A percentile compares a stretch with the other conserved stretches of the same genome.
Conservation (phyloP, 1,140 invertebrate genomes). For the Gonioctena quinquepunctata region DNA sequence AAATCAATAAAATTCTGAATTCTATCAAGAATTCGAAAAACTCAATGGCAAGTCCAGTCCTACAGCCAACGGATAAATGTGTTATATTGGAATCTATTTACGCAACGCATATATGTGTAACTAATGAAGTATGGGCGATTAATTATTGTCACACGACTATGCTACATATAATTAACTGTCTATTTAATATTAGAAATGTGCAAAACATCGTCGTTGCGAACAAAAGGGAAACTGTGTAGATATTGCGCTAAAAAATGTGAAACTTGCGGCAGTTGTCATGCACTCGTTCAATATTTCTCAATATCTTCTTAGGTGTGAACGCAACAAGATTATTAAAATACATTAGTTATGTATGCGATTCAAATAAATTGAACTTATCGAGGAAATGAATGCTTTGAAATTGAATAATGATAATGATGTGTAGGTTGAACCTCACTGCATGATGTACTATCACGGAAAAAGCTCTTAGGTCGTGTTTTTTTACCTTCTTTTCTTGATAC, state of each 20-base stretch:
- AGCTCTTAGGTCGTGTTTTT: too few species aligned
- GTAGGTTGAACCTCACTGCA: too few species aligned
- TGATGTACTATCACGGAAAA: too few species aligned
- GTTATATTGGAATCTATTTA: neutral
- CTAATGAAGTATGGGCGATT: slow-evolving; percentile 5
- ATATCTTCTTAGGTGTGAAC: neutral
- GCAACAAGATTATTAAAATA: too few species aligned
- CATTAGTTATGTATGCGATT: too few species aligned
- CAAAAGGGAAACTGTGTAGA: slow-evolving; percentile 1
- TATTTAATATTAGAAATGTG: neutral
- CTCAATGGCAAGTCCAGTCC: neutral
- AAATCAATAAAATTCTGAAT: too few species aligned
- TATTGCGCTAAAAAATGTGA: neutral
- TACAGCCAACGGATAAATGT: neutral
- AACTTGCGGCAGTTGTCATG: neutral
- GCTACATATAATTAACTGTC: neutral
- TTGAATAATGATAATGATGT: too few species aligned
- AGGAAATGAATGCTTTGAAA: too few species aligned
- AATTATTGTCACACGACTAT: slow-evolving; percentile 3
- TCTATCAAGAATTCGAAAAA: neutral
- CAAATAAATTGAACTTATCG: too few species aligned
- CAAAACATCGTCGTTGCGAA: neutral
- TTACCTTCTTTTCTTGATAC: too few species aligned
- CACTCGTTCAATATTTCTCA: neutral
- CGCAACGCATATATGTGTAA: neutral